phyloP scores from a whole-genome alignment of 2,797 vertebrate genomes.

The Sebastes diploproa region DNA sequence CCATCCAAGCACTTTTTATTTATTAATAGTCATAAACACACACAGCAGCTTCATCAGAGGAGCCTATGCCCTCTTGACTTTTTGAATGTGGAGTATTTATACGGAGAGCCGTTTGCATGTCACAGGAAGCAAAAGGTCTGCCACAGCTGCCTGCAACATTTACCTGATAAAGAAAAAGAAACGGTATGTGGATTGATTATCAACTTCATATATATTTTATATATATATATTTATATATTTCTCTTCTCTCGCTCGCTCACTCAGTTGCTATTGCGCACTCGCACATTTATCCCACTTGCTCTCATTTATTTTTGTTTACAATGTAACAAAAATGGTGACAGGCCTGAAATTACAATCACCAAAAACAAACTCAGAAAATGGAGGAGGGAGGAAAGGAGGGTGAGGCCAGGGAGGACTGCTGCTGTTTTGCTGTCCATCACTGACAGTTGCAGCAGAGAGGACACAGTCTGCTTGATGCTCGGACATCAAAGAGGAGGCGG shows the following conservation, averaged over 20 bases:
- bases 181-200: constrained; percentile 98
- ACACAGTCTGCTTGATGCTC: constrained; percentile 95
- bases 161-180: constrained; percentile 96
- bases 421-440: constrained; percentile 85
- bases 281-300: constrained; percentile 87
- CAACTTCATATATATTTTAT: constrained; percentile 86
- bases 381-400: constrained; percentile 81
- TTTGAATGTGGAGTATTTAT: constrained; percentile 95
- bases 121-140: constrained; percentile 91
- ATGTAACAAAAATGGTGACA: constrained; percentile 98
- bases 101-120: constrained; percentile 93
- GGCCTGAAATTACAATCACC: constrained; percentile 99
- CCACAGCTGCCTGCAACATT: constrained; percentile 91
- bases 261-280: constrained; percentile 64
- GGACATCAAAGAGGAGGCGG: constrained; percentile 99
- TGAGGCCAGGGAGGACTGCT: constrained; percentile 73
- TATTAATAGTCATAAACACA: constrained; percentile 99
- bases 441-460: constrained; percentile 99
- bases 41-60: constrained; percentile 99
- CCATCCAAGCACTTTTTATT: constrained; percentile 99
- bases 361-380: constrained; percentile 86
- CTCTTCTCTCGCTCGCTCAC: constrained; percentile 65
- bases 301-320: constrained; percentile 95
- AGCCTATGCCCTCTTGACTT: constrained; percentile 90
- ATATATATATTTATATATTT: constrained; percentile 73